Percentiles rank a stretch among this genome's conserved stretches.
phyloP scores from a whole-genome alignment of 2,113 vertebrate species.

The Stegostoma tigrinum region DNA sequence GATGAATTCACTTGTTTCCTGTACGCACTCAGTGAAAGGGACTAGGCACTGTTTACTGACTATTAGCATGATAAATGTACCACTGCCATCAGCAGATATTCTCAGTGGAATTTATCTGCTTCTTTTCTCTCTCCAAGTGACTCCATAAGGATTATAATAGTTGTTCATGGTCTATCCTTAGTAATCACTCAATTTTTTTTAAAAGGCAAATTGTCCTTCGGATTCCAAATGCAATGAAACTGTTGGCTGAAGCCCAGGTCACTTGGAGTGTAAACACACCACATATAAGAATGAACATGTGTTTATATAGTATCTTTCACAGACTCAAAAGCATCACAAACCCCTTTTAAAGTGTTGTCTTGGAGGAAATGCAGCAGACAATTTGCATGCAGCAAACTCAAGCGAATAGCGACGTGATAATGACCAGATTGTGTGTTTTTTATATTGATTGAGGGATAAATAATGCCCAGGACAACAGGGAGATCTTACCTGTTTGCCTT shows the following conservation, averaged over 20 bases:
- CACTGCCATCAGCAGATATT: not conserved
- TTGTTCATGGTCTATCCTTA: not conserved
- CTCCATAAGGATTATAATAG: not conserved
- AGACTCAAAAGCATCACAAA: too few relatives aligned
- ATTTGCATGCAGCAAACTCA: not conserved
- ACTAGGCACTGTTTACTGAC: not conserved
- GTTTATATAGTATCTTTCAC: not conserved
- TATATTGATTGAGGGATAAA: not conserved
- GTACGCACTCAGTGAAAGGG: not conserved
- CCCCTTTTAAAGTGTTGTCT: not conserved
- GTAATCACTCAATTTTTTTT: not conserved
- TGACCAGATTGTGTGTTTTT: not conserved
- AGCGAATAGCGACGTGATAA: not conserved
- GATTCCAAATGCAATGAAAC: not conserved
- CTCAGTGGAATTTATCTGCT: not conserved
- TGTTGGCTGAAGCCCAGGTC: not conserved
- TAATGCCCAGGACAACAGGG: not conserved
- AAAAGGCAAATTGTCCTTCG: not conserved
- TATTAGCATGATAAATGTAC: not conserved
- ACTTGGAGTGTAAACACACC: not conserved
- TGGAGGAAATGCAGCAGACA: not conserved
- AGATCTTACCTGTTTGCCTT: not conserved
- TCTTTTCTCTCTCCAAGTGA: not conserved
- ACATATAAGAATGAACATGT: not conserved
- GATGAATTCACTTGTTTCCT: not conserved